Base-by-base conservation (phyloP, 2,888 invertebrate species). In the Dromius quadrimaculatus region DNA sequence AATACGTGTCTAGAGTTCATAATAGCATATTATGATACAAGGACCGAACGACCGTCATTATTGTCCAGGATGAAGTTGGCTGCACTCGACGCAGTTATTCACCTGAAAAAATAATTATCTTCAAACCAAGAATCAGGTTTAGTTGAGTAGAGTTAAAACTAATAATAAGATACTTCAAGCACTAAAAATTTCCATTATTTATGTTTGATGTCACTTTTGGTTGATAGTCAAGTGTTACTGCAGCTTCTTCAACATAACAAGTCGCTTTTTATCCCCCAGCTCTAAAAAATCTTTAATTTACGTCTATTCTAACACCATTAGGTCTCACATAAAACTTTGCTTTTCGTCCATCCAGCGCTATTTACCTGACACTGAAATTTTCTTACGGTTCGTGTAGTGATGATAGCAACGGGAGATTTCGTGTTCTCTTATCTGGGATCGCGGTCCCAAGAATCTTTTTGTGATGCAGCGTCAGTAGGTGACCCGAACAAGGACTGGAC, bases 261-360 rank as follows among this genome's bases (percentile, higher is more conserved):
- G n/a, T 23, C n/a, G 38, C 38, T 65, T 54, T 65, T 65, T 65
- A 9, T 50, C 3, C 13, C 17, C 9, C 22, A 13, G 15, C 28
- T 57, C 17, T 17, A 65, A 47, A 64, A 65, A 65, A 65, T 20
- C 63, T 22, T 54, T 65, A 65, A 65, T 65, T 65, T 65, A 50
- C 65, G 23, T 36, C 20, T 15, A 19, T 47, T 23, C 13, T 20
- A 54, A 34, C 50, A 65, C 36, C 54, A 65, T 65, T 38, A 65
- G 50, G 54, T 65, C 47, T 50, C 47, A 50, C 36, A 36, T 50
- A n/a, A 9, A 20, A 34, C 28, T 11, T 36, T 3, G 8, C 11
- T 32, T 1, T 22, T 34, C 50, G 38, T 50, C 36, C 20, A 17
- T 36, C 54, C 13, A 54, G 5, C 20, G 36, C 9, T 23, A 17